These are phyloP conservation scores for Apomyelois bistriatella DNA, from an alignment of 2,888 invertebrate species.

Conservation along the genomic window DNA sequence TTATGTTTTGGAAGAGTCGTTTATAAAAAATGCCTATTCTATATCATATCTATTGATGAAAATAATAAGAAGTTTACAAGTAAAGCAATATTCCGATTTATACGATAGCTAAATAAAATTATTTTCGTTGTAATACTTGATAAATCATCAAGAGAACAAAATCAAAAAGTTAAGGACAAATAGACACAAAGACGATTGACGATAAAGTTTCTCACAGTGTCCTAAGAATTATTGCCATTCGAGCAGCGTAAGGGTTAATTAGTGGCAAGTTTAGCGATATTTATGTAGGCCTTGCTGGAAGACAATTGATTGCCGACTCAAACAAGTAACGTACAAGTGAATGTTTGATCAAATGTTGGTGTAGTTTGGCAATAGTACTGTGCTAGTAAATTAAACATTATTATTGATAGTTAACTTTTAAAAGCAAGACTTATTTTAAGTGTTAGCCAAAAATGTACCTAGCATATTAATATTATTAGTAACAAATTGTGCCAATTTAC, in stretches of 20 bases:
- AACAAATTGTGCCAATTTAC: too few relatives aligned
- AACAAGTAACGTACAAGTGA: background rate
- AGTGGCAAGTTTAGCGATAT: constrained; percentile 1
- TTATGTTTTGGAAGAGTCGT: too few relatives aligned
- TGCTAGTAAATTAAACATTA: background rate
- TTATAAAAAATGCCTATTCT: too few relatives aligned
- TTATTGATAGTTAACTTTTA: too few relatives aligned
- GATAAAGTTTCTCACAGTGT: background rate
- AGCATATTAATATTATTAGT: too few relatives aligned
- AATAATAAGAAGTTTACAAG: too few relatives aligned
- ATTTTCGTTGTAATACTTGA: background rate
- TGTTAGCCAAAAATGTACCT: too few relatives aligned
- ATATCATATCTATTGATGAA: too few relatives aligned
- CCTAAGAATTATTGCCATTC: background rate
- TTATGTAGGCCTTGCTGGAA: background rate
- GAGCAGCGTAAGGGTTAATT: background rate
- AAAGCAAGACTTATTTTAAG: too few relatives aligned
- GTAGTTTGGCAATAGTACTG: background rate
- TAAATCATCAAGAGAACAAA: background rate
- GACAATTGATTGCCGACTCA: background rate
- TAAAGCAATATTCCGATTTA: too few relatives aligned
- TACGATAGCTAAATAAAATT: background rate
- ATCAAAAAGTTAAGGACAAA: background rate
- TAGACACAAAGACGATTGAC: background rate
- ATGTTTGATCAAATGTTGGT: background rate